Percentiles rank a stretch among this genome's conserved stretches.
Conservation (phyloP, 1,140 invertebrate species). For the Phymorhynchus buccinoides region DNA sequence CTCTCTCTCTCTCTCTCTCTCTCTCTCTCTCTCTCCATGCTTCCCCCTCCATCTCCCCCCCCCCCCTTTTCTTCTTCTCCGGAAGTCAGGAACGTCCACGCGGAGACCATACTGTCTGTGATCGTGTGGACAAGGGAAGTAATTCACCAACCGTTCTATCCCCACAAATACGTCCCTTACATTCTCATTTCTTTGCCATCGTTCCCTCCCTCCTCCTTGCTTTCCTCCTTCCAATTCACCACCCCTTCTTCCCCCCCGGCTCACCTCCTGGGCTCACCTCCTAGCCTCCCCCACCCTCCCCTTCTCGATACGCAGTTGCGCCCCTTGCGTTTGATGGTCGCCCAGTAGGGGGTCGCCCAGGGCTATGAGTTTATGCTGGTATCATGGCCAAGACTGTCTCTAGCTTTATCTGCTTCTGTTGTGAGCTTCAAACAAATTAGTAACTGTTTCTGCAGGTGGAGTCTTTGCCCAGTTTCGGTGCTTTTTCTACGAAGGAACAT, state of each 20-base stretch:
- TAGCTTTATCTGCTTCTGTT: too few species aligned
- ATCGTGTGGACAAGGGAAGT: conserved; percentile 22
- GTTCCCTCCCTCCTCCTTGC: not conserved
- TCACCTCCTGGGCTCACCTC: too few species aligned
- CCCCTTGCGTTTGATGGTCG: not conserved
- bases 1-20: not conserved
- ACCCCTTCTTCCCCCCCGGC: too few species aligned
- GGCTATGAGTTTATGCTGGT: not conserved
- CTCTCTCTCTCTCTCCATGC: not conserved
- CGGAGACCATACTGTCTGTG: not conserved
- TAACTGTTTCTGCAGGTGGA: too few species aligned
- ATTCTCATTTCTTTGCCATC: not conserved
- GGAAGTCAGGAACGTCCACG: not conserved
- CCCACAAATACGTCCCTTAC: too few species aligned
- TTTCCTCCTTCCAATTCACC: too few species aligned
- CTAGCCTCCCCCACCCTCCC: not conserved
- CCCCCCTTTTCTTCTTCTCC: not conserved
- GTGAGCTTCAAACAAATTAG: too few species aligned
- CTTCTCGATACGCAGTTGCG: not conserved
- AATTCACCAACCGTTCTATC: too few species aligned
- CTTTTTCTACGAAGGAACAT: too few species aligned
- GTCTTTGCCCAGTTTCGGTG: too few species aligned
- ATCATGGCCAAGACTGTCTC: too few species aligned
- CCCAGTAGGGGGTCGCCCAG: not conserved
- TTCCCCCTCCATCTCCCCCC: not conserved